Base-by-base conservation (phyloP, 2,113 vertebrate species). In the Hemibagrus wyckioides region DNA sequence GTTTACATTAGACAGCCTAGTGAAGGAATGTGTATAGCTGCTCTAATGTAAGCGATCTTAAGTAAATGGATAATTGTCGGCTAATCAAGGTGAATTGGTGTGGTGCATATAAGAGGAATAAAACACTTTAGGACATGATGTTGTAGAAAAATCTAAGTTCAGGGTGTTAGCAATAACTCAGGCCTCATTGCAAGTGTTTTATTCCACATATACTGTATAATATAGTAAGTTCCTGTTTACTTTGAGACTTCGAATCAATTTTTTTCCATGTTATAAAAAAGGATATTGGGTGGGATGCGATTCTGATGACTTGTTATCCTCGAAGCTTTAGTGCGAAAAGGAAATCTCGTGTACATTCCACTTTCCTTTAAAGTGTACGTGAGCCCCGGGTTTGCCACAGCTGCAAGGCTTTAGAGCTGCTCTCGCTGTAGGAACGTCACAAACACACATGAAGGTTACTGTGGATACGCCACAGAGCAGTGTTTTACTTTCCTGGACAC, bases 401-500 rank as follows among this genome's bases (percentile, higher is more conserved):
- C 83, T 85, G 80, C 57, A 59, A 30, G 63, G 61, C 48, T 86
- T 81, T 48, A 69, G 54, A 41, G 33, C 2, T 1, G 7, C 75
- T 57, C 76, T 87, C 81, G 84, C 82, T 61, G 30, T 56, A 10
- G 82, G 89, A 86, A 85, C 33, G 76, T 82, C 61, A 85, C 84
- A 77, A 83, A 86, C 83, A 82, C 63, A 85, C 89, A 85, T 88
- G 83, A 87, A 89, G 86, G 86, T 89, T 86, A 89, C 73, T 75
- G 44, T 84, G 91, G 90, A 85, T 90, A 88, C 63, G 76, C 89
- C 67, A 54, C 79, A n/a, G 28, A 67, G 87, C 80, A 82, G 83
- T 89, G 90, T 92, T 92, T 83, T 84, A 89, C 86, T 90, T 92
- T 90, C 89, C 85, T 87, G 86, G 85, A 83, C 83, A 76, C 81